These are phyloP conservation scores for Aradus depressus DNA, from an alignment of 2,888 invertebrate genomes.

Conservation along the genomic window DNA sequence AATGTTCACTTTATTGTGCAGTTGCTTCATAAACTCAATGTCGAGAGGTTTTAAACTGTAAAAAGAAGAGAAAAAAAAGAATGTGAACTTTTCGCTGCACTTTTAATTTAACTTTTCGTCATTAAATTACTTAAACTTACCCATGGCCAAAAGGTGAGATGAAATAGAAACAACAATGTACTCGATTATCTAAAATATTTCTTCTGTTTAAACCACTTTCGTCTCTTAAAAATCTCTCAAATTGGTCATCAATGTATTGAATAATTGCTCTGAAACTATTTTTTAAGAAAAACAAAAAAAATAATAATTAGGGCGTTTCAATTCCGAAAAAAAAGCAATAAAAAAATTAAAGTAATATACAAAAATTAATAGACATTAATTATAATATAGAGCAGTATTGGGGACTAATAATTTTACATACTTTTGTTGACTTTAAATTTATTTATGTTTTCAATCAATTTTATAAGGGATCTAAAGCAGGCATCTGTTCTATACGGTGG, in stretches of 20 bases:
- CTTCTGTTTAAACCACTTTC: slow-evolving; percentile 92
- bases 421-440: too few species aligned
- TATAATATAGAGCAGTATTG: too few species aligned
- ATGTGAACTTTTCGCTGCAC: slow-evolving; percentile 1
- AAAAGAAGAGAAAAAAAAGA: slow-evolving; percentile 25
- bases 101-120: too few species aligned
- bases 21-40: slow-evolving; percentile 90
- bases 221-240: slow-evolving; percentile 78
- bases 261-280: slow-evolving; percentile 89
- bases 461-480: too few species aligned
- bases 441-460: too few species aligned
- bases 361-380: too few species aligned
- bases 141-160: slow-evolving; percentile 95
- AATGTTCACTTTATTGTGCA: slow-evolving; percentile 89
- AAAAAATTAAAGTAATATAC: too few species aligned
- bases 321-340: neutral
- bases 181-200: slow-evolving; percentile 92
- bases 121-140: slow-evolving; percentile 44
- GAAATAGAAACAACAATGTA: slow-evolving; percentile 96
- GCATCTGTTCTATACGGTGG: too few species aligned
- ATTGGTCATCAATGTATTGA: slow-evolving; percentile 94
- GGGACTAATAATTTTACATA: too few species aligned
- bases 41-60: slow-evolving; percentile 81
- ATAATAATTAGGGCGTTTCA: neutral
- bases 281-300: slow-evolving; percentile 17